Conservation (phyloP, 2,888 invertebrate genomes). For the Automeris io region DNA sequence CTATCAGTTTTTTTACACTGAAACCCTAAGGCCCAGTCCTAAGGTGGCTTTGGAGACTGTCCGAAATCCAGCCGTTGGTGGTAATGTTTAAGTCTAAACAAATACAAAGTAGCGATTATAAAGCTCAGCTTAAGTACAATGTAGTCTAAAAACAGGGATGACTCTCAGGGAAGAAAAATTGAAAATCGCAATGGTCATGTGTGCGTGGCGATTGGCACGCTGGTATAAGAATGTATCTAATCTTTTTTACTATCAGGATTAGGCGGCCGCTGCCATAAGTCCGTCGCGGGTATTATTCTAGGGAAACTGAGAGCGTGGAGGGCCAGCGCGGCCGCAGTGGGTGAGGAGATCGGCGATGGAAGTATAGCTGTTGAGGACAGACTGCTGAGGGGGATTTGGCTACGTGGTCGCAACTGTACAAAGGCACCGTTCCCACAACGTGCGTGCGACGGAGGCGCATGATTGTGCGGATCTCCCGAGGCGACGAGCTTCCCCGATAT, state of each 20-base stretch:
- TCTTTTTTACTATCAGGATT: conserved; percentile 55
- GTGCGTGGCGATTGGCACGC: no score
- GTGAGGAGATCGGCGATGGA: conserved; percentile 44
- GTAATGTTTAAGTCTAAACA: no score
- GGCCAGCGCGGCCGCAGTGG: conserved; percentile 47
- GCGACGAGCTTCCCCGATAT: conserved; percentile 56
- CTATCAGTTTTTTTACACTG: no score
- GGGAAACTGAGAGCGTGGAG: conserved; percentile 60
- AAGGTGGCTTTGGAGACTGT: no score
- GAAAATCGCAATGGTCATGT: no score
- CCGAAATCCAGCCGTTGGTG: no score
- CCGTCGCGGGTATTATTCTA: conserved; percentile 60
- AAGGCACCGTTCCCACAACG: conserved; percentile 70
- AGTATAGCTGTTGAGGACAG: conserved; percentile 30
- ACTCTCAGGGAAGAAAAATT: no score
- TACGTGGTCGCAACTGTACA: conserved; percentile 60
- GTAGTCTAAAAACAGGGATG: no score
- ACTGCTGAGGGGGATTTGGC: conserved; percentile 20
- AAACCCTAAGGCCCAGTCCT: no score
- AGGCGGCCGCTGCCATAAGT: conserved; percentile 52
- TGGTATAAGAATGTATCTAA: no score
- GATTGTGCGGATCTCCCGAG: conserved; percentile 62
- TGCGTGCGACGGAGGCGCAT: conserved; percentile 65
- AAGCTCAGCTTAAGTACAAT: no score
- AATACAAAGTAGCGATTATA: no score